A percentile compares a stretch with the other conserved stretches of the same genome.
Evolutionary conservation across 2,113 vertebrate genomes (phyloP).

Genomic region (Passer domesticus): DNA sequence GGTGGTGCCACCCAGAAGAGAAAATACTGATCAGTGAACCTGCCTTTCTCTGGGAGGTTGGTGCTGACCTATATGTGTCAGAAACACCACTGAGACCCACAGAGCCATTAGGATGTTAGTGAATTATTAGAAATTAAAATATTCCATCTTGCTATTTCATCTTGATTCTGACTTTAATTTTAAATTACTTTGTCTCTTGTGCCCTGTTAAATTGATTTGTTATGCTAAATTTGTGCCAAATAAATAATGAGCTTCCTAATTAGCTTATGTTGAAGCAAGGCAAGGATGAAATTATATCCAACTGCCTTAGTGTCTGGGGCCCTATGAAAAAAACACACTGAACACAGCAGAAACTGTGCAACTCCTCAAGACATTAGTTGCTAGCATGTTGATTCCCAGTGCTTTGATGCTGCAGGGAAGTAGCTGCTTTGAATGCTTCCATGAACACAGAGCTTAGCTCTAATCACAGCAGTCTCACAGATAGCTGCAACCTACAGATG

Average conservation of each 20-base stretch:
- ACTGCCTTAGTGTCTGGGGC: neutral
- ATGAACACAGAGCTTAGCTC: neutral
- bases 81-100: neutral
- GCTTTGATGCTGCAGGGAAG: constrained; percentile 28
- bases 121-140: constrained; percentile 26
- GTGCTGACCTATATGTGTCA: neutral
- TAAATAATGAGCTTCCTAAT: constrained; percentile 76
- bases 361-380: constrained; percentile 10
- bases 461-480: neutral
- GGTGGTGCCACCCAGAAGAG: neutral
- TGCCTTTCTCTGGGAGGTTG: neutral
- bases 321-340: neutral
- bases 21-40: neutral
- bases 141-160: constrained; percentile 50
- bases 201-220: constrained; percentile 73
- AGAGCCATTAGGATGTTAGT: neutral
- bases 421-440: neutral
- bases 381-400: constrained; percentile 35
- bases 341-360: constrained; percentile 14
- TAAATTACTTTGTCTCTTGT: constrained; percentile 59
- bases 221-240: constrained; percentile 74
- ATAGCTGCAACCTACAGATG: neutral
- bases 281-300: constrained; percentile 69
- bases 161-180: constrained; percentile 68
- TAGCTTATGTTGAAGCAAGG: constrained; percentile 67